Evolutionary conservation across 53 echinoderm and acorn worm genomes (phyloP).

Genomic region (Henricia sp.): DNA sequence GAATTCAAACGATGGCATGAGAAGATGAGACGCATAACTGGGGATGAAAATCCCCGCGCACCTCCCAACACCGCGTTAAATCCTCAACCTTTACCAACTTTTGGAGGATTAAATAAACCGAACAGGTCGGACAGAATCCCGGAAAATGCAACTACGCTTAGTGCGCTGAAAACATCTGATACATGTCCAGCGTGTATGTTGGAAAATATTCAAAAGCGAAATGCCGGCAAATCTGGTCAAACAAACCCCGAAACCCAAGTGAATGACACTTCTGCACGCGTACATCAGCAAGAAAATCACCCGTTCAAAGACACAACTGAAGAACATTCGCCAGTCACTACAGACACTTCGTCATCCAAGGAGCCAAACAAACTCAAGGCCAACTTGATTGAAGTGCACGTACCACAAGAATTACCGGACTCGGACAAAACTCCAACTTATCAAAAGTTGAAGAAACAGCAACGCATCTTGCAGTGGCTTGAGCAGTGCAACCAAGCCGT

Average conservation of each 20-base stretch:
- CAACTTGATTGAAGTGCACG: slow-evolving; percentile 53
- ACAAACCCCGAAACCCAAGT: too few species aligned
- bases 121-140: neutral
- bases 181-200: too few species aligned
- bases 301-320: too few species aligned
- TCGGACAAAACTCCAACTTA: neutral
- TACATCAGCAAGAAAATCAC: too few species aligned
- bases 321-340: too few species aligned
- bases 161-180: too few species aligned
- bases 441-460: neutral
- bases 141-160: too few species aligned
- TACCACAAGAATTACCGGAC: slow-evolving; percentile 9
- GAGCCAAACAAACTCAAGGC: slow-evolving; percentile 27
- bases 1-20: slow-evolving; percentile 38
- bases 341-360: too few species aligned
- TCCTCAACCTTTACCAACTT: neutral
- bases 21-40: neutral
- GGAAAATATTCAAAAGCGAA: too few species aligned
- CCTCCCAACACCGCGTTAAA: slow-evolving; percentile 39
- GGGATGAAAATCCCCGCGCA: slow-evolving; percentile 2
- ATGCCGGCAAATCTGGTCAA: too few species aligned
- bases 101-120: neutral
- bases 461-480: slow-evolving; percentile 26
- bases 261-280: too few species aligned
- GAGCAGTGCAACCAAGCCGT: slow-evolving; percentile 38